A percentile compares a stretch with the other conserved stretches of the same genome.
Evolutionary conservation across 2,888 invertebrate genomes (phyloP).

Genomic region (Parthenolecanium corni): DNA sequence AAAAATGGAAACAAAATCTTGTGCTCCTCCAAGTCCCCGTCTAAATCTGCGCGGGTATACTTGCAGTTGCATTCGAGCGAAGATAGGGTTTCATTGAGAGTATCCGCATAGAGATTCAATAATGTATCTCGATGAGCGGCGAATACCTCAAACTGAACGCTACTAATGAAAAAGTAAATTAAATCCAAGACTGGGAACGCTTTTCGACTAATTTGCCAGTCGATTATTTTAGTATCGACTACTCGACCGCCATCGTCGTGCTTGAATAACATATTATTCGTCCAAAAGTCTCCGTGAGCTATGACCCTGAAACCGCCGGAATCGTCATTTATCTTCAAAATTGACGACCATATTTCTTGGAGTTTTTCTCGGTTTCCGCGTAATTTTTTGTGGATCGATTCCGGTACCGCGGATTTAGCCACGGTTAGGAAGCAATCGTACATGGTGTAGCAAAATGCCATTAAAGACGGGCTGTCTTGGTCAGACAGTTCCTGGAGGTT

Average conservation of each 20-base stretch:
- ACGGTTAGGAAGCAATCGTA: too few relatives aligned
- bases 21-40: too few relatives aligned
- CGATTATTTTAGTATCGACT: conserved; percentile 23
- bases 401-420: too few relatives aligned
- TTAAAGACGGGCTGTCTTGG: too few relatives aligned
- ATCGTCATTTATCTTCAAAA: not conserved
- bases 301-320: not conserved
- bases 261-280: conserved; percentile 31
- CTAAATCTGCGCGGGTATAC: too few relatives aligned
- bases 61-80: too few relatives aligned
- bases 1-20: too few relatives aligned
- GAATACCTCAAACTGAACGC: conserved; percentile 24
- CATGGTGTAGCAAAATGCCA: too few relatives aligned
- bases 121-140: conserved; percentile 10
- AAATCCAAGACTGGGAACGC: conserved; percentile 30
- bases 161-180: conserved; percentile 28
- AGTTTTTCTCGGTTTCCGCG: too few relatives aligned
- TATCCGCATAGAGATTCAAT: conserved; percentile 14
- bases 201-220: conserved; percentile 30
- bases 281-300: conserved; percentile 22
- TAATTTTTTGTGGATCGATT: too few relatives aligned
- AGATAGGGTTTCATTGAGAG: conserved; percentile 23
- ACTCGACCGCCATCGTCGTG: conserved; percentile 10
- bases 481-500: too few relatives aligned
- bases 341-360: not conserved